Evolutionary conservation across 2,797 vertebrate species (phyloP).

Genomic region (Eulemur mongoz): DNA sequence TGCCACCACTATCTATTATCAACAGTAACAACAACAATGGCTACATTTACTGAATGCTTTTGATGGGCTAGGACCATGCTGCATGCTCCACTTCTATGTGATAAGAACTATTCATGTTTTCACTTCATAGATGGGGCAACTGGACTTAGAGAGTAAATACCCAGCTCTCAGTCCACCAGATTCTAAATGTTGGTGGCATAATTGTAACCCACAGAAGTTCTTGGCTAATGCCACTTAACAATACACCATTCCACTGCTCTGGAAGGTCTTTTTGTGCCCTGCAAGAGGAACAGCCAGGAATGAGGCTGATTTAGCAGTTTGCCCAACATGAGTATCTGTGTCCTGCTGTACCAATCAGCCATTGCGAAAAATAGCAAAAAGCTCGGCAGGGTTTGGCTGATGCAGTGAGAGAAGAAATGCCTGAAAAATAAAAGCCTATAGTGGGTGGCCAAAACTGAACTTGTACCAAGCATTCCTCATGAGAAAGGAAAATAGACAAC

Average conservation of each 20-base stretch:
- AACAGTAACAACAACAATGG: background rate
- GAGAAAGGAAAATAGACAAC: background rate
- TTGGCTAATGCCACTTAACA: no score
- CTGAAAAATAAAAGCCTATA: background rate
- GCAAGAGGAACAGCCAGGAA: background rate
- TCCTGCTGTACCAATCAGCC: accelerated
- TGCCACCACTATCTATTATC: no score
- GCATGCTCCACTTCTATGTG: background rate
- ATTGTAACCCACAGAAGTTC: no score
- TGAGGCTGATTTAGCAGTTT: background rate
- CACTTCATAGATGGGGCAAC: background rate
- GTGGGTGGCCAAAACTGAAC: background rate
- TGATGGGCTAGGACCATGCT: background rate
- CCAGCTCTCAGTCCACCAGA: accelerated
- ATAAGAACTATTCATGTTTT: background rate
- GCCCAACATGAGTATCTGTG: accelerated
- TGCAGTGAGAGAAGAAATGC: background rate
- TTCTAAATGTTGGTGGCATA: background rate
- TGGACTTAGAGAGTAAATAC: background rate
- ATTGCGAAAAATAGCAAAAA: background rate
- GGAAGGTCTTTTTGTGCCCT: background rate
- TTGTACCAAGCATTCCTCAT: background rate
- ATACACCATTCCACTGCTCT: background rate
- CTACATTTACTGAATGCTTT: background rate
- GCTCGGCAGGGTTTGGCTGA: background rate